phyloP scores from a whole-genome alignment of 2,888 invertebrate genomes.

The Cryptocephalus moraei region DNA sequence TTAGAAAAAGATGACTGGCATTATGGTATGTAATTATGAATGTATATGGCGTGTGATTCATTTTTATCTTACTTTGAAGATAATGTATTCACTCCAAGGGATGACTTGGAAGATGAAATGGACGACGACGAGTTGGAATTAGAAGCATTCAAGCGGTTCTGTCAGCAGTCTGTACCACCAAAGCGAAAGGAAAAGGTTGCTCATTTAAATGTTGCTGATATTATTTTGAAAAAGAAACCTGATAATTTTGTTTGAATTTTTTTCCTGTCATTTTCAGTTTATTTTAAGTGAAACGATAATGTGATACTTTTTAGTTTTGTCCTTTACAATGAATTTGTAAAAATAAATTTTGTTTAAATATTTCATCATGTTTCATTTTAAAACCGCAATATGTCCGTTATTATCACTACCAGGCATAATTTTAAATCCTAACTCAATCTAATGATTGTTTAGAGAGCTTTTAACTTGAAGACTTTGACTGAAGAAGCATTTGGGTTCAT shows the following conservation, averaged over 20 bases:
- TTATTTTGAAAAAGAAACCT: conserved; percentile 54
- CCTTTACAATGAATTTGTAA: too few relatives aligned
- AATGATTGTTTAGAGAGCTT: too few relatives aligned
- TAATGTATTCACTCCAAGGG: conserved; percentile 74
- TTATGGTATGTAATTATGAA: conserved; percentile 25
- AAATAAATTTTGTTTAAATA: too few relatives aligned
- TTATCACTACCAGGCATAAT: too few relatives aligned
- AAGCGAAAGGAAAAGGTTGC: conserved; percentile 63
- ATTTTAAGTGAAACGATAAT: too few relatives aligned
- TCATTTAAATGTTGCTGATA: conserved; percentile 70
- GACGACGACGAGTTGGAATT: conserved; percentile 73
- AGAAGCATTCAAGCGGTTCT: conserved; percentile 80
- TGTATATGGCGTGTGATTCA: background rate
- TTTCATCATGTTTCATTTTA: too few relatives aligned
- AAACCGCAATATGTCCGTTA: too few relatives aligned
- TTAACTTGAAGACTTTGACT: too few relatives aligned
- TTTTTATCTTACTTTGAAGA: conserved; percentile 24
- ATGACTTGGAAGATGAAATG: conserved; percentile 67
- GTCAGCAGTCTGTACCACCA: conserved; percentile 71
- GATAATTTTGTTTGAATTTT: conserved; percentile 15
- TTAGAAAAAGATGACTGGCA: conserved; percentile 35
- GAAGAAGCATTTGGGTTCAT: too few relatives aligned
- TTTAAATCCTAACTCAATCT: too few relatives aligned
- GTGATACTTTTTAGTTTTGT: too few relatives aligned
- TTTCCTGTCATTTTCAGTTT: too few relatives aligned